phyloP scores from a whole-genome alignment of 2,888 invertebrate species.

The Gastrophysa polygoni region DNA sequence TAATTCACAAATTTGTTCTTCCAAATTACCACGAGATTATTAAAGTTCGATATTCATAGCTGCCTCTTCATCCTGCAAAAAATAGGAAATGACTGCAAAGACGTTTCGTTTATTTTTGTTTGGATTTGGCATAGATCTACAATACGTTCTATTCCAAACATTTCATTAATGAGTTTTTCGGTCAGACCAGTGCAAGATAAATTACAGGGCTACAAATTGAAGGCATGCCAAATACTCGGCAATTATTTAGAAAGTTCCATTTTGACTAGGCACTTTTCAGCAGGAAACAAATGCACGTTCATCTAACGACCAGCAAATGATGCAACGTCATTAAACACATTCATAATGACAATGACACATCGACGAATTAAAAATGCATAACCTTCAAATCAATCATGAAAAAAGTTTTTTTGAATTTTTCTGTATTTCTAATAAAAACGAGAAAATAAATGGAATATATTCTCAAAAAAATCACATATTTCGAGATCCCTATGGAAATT shows the following conservation, averaged over 20 bases:
- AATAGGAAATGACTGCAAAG: neutral
- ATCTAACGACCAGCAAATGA: constrained; percentile 2
- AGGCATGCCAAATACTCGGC: constrained; percentile 4
- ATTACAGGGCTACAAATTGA: constrained; percentile 5
- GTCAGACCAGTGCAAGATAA: neutral
- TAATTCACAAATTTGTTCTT: too few relatives aligned
- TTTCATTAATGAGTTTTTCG: neutral
- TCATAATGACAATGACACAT: neutral
- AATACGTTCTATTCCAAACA: neutral
- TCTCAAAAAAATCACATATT: too few relatives aligned
- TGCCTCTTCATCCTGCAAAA: neutral
- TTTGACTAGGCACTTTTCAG: constrained; percentile 7
- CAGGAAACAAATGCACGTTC: neutral
- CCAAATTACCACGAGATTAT: too few relatives aligned
- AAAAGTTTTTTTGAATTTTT: too few relatives aligned
- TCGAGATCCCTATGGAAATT: too few relatives aligned
- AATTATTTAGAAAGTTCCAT: constrained; percentile 6
- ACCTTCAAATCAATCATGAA: too few relatives aligned
- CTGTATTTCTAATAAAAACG: too few relatives aligned
- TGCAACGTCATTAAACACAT: neutral
- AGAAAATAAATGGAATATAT: too few relatives aligned
- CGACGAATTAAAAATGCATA: neutral
- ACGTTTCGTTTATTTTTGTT: neutral
- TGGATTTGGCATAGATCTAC: neutral
- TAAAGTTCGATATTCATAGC: too few relatives aligned